Evolutionary conservation across 2,113 vertebrate species (phyloP).

Genomic region (Connochaetes taurinus): DNA sequence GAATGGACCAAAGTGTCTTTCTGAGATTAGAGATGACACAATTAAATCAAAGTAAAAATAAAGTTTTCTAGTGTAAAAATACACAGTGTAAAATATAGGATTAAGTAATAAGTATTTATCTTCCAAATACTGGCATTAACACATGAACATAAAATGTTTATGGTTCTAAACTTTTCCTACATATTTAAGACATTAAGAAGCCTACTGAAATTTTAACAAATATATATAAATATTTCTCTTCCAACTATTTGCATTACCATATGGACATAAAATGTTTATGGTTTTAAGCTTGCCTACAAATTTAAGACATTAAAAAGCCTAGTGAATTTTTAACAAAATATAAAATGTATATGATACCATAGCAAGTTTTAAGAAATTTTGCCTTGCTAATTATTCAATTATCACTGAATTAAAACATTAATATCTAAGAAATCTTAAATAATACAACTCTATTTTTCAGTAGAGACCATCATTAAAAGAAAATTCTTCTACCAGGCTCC

Average conservation of each 20-base stretch:
- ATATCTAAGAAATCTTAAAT: not conserved
- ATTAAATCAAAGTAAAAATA: not conserved
- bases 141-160: not conserved
- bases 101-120: not conserved
- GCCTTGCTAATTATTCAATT: not conserved
- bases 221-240: not conserved
- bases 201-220: not conserved
- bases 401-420: not conserved
- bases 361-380: not conserved
- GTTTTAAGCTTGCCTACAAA: not conserved
- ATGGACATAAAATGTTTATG: not conserved
- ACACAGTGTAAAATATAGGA: not conserved
- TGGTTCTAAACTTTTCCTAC: not conserved
- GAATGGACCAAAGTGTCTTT: not conserved
- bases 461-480: not conserved
- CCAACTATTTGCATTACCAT: not conserved
- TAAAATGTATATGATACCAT: not conserved
- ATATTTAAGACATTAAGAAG: not conserved
- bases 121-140: not conserved
- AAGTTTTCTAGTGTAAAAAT: not conserved
- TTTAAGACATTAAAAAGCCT: not conserved
- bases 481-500: not conserved
- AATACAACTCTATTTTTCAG: not conserved
- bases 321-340: not conserved
- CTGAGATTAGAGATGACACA: not conserved